Evolutionary conservation across 2,797 vertebrate species (phyloP).

Genomic region (Anolis apletophallus): DNA sequence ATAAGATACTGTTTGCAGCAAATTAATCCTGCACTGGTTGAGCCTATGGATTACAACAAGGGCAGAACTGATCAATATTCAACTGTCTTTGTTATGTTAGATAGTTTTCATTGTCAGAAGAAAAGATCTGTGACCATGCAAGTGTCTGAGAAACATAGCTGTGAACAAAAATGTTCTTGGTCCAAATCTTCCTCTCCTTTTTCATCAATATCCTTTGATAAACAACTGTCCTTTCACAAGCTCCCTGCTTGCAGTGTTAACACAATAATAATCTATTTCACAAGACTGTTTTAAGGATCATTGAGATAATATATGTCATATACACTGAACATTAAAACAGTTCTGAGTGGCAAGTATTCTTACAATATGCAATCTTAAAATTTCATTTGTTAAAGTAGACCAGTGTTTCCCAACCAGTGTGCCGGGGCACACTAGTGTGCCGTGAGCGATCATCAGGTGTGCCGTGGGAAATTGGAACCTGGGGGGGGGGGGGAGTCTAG

Average conservation of each 20-base stretch:
- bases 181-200: conserved; percentile 6
- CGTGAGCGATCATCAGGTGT: too few species aligned
- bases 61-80: neutral
- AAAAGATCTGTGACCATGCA: neutral
- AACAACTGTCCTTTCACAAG: neutral
- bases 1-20: neutral
- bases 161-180: neutral
- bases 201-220: neutral
- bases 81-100: neutral
- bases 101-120: neutral
- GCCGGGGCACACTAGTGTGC: too few species aligned
- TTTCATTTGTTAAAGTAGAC: neutral
- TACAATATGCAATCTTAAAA: neutral
- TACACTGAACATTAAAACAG: neutral
- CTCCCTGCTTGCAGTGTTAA: neutral
- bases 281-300: neutral
- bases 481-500: too few species aligned
- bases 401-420: too few species aligned
- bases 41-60: neutral
- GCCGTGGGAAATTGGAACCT: too few species aligned
- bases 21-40: neutral
- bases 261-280: neutral
- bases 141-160: neutral
- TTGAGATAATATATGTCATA: neutral
- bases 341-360: neutral